Base-by-base conservation (phyloP, 2,797 vertebrate species). In the Typhlichthys subterraneus region DNA sequence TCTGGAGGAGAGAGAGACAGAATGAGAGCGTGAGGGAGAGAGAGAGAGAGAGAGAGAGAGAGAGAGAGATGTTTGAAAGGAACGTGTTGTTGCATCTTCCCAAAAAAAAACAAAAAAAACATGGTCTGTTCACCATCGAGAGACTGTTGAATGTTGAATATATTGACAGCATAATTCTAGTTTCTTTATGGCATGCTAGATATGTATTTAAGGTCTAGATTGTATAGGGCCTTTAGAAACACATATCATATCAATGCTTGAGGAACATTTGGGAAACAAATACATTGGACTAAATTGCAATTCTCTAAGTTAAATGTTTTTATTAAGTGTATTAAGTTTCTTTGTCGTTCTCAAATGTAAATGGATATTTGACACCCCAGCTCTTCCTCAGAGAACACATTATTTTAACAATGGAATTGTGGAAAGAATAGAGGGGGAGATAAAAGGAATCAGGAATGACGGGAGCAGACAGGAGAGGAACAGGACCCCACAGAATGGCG, bases 401-500 rank as follows among this genome's bases (percentile, higher is more conserved):
- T 66, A 77, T 55, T 66, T 48, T 49, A 74, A 75, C 72, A 79
- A 86, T 66, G 73, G 79, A 83, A 71, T 73, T 70, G 67, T 65
- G 59, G 68, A 2, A 11, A 11, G 68, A 58, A 79, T 59, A 57
- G 82, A 65, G 66, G 52, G 65, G 17, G 71, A 79, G 81, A 89
- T 87, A 70, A 91, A 89, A 89, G 76, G 63, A 64, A 80, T 67
- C 2, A 31, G 77, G 63, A 54, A 80, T 85, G 88, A 86, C 78
- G 76, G 82, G 71, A 68, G 19, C 76, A 85, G 86, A 80, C 78
- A 69, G 73, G 72, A 70, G 77, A 83, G 61, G 82, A 85, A 77
- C 79, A 75, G 82, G 87, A 85, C 86, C 85, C 75, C 85, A 85
- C 86, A 76, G 70, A 52, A 76, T 33, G 68, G 66, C 75, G 80